Conservation (phyloP, 2,113 vertebrate genomes). For the Blennius ocellaris region DNA sequence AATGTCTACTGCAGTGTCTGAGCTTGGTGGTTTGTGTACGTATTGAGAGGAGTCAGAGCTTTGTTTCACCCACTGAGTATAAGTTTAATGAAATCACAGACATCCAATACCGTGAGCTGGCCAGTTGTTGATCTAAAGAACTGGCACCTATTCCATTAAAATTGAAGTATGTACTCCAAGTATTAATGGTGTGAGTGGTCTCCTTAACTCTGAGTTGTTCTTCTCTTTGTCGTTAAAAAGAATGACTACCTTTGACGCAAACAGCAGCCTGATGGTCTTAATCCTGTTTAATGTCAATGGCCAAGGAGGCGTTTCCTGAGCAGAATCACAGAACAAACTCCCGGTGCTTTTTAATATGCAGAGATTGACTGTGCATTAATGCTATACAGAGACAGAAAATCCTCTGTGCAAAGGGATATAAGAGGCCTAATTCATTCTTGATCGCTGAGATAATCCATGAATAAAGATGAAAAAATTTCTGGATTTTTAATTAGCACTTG, state of each 20-base stretch:
- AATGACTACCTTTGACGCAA: conserved; percentile 33
- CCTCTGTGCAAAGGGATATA: conserved; percentile 51
- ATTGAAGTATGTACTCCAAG: neutral
- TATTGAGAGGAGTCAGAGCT: neutral
- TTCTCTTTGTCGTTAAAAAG: conserved; percentile 27
- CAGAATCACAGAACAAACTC: conserved; percentile 33
- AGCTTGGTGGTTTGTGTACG: neutral
- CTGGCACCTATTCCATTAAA: neutral
- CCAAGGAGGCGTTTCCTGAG: conserved; percentile 25
- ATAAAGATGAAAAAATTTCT: neutral
- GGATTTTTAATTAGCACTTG: too few species aligned
- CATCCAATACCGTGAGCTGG: neutral
- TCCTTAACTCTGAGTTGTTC: conserved; percentile 11
- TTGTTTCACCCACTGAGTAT: neutral
- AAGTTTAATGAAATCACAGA: conserved; percentile 7
- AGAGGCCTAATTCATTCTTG: conserved; percentile 36
- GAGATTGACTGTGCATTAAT: conserved; percentile 40
- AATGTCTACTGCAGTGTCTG: conserved; percentile 1
- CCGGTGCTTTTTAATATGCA: conserved; percentile 43
- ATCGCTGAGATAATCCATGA: conserved; percentile 19
- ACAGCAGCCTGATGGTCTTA: conserved; percentile 19
- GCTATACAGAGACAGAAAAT: conserved; percentile 46
- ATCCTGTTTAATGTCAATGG: conserved; percentile 45
- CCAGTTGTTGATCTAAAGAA: neutral
- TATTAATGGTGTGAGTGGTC: conserved; percentile 15